Evolutionary conservation across 2,113 vertebrate species (phyloP).

Genomic region (Hyla sarda): DNA sequence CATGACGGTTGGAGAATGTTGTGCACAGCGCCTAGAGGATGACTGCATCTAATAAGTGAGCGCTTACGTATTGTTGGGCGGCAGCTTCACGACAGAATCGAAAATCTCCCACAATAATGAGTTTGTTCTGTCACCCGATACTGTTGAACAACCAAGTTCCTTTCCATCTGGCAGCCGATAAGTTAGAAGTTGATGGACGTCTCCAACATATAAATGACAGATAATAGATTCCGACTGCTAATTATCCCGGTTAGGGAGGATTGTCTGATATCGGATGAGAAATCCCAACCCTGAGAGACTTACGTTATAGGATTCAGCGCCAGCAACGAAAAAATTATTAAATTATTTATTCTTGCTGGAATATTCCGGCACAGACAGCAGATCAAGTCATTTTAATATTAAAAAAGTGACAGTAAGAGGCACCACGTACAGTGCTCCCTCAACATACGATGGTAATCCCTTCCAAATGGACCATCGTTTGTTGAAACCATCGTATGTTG

Average conservation of each 20-base stretch:
- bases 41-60: constrained; percentile 25
- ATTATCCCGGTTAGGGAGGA: constrained; percentile 53
- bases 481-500: too few relatives aligned
- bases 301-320: constrained; percentile 20
- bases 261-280: constrained; percentile 49
- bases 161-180: constrained; percentile 58
- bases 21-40: background rate
- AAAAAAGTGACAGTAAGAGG: background rate
- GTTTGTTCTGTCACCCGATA: constrained; percentile 55
- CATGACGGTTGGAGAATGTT: too few relatives aligned
- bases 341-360: constrained; percentile 1
- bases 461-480: too few relatives aligned
- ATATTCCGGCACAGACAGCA: constrained; percentile 4
- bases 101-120: constrained; percentile 48
- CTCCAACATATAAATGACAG: constrained; percentile 55
- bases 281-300: constrained; percentile 50
- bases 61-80: constrained; percentile 25
- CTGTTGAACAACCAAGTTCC: constrained; percentile 42
- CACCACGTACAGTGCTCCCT: too few relatives aligned
- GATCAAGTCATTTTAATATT: background rate
- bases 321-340: constrained; percentile 40
- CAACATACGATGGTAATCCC: too few relatives aligned
- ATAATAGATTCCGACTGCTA: constrained; percentile 58
- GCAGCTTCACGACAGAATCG: constrained; percentile 42
- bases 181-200: constrained; percentile 53